Conservation (phyloP, 2,113 vertebrate species). For the Nerophis ophidion region DNA sequence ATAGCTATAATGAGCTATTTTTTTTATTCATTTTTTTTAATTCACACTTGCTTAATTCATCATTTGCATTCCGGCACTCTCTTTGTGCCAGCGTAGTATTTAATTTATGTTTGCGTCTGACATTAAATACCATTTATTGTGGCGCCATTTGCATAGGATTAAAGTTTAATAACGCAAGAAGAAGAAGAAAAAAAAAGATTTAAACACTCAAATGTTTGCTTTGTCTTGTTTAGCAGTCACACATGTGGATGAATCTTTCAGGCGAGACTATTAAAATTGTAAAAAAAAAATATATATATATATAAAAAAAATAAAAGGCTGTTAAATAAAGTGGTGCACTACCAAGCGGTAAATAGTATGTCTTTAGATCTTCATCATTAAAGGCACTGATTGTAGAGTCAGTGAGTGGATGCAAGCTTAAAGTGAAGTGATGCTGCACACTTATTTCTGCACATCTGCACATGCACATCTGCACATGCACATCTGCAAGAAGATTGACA, state of each 20-base stretch:
- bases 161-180: constrained; percentile 21
- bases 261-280: constrained; percentile 45
- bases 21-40: constrained; percentile 33
- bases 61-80: constrained; percentile 36
- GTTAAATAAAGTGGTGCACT: constrained; percentile 42
- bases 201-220: constrained; percentile 19
- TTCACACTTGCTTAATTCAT: constrained; percentile 47
- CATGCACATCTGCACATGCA: constrained; percentile 12
- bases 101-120: constrained; percentile 20
- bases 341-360: constrained; percentile 46
- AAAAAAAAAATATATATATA: constrained; percentile 32
- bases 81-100: constrained; percentile 13
- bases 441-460: constrained; percentile 6
- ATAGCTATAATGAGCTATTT: constrained; percentile 46
- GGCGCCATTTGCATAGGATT: constrained; percentile 18
- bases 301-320: constrained; percentile 11
- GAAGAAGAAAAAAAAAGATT: constrained; percentile 17
- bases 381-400: constrained; percentile 9
- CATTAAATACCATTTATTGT: constrained; percentile 36
- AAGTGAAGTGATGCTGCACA: constrained; percentile 6
- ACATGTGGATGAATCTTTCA: constrained; percentile 45
- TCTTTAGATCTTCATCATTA: constrained; percentile 30
- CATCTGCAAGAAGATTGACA: too few species aligned
- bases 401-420: background rate
- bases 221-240: constrained; percentile 6